Evolutionary conservation across 2,113 vertebrate species (phyloP).

Genomic region (Macaca nemestrina): DNA sequence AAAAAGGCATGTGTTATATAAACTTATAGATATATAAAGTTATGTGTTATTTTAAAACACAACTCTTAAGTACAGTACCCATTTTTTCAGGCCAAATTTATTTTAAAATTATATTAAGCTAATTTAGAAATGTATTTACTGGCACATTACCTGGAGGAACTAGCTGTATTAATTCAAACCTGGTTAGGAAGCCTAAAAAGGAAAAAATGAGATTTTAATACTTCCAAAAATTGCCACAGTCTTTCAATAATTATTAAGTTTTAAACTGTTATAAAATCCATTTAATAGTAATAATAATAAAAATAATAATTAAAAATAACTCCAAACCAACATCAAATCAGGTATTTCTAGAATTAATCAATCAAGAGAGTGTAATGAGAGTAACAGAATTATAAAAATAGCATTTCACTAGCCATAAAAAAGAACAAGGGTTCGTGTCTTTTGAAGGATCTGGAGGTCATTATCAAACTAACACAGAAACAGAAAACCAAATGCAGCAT

Average conservation of each 20-base stretch:
- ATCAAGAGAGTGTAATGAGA: neutral
- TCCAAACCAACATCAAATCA: neutral
- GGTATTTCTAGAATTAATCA: neutral
- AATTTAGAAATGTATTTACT: conserved; percentile 53
- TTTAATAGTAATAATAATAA: neutral
- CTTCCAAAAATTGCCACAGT: neutral
- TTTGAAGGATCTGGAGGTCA: too few species aligned
- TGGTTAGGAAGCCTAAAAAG: conserved; percentile 82
- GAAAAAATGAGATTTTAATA: conserved; percentile 62
- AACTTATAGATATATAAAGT: neutral
- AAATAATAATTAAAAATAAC: conserved; percentile 29
- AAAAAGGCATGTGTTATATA: neutral
- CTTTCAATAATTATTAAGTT: conserved; percentile 38
- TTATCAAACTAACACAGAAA: too few species aligned
- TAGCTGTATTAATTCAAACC: conserved; percentile 87
- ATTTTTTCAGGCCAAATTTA: neutral
- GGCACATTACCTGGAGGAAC: conserved; percentile 83
- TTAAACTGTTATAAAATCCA: neutral
- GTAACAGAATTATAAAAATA: neutral
- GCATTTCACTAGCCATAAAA: too few species aligned
- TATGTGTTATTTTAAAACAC: neutral
- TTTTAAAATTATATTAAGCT: conserved; percentile 17
- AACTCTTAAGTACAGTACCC: neutral
- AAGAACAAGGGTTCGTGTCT: too few species aligned
- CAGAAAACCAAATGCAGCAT: too few species aligned